Base-by-base conservation (phyloP, 1,140 invertebrate species). In the Polypedilum vanderplanki region DNA sequence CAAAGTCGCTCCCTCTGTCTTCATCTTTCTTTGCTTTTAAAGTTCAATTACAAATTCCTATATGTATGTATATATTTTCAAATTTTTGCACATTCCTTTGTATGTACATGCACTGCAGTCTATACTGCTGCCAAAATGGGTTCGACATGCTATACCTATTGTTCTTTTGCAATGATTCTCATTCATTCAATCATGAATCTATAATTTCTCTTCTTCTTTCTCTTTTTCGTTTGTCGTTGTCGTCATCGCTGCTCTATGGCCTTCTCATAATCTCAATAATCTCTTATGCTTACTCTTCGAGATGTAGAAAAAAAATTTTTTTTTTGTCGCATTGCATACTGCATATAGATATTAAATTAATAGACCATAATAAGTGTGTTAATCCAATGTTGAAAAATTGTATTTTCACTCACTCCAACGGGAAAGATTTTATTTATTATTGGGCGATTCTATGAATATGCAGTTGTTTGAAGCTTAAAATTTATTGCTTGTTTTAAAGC, bases 161-260 rank as follows among this genome's bases (percentile, higher is more conserved):
- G 46, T 57, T 57, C 24, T n/a, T 57, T 15, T 15, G 46, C 46
- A 57, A 57, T 57, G 46, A 57, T 12, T 57, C 46, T 57, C 46
- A 57, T 57, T n/a, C 46, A n/a, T n/a, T 57, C 46, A 57, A 57
- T 57, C n/a, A 57, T 57, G 46, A 57, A 57, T 57, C 46, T n/a
- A 57, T 57, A 57, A 57, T 57, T n/a, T n/a, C 46, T 57, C n/a
- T 15, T 57, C 46, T 57, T 57, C 46, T 33, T n/a, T n/a, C n/a
- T 57, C 46, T 57, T n/a, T 57, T 57, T 46, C 41, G 10, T 12
- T 9, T 46, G 2, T 12, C 8, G 2, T 46, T 57, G 12, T n/a
- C n/a, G 46, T 57, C 12, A 33, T 33, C 5, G 24, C 24, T 33
- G 24, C 24, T 33, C 24, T 33, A 33, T 33, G 24, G 24, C 24